Conservation (phyloP, 64 coral and sea anemone species). For the Cladopsammia gracilis region DNA sequence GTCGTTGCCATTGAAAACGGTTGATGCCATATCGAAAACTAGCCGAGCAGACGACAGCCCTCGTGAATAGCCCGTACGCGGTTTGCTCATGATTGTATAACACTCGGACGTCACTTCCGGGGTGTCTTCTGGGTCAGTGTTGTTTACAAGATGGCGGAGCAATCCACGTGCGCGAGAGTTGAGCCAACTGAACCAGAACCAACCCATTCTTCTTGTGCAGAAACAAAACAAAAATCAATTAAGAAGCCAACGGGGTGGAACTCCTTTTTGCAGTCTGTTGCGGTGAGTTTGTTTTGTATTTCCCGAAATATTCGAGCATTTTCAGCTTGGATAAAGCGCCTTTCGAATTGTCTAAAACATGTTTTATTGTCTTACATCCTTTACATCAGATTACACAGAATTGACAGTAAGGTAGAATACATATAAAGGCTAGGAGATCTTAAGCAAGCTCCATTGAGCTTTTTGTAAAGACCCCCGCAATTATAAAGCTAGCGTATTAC, state of each 20-base stretch:
- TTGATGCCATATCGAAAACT: not conserved
- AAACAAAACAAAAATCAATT: conserved; percentile 2
- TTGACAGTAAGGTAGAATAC: no score
- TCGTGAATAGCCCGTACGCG: not conserved
- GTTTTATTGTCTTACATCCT: no score
- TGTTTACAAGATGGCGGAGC: conserved; percentile 7
- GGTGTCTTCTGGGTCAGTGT: not conserved
- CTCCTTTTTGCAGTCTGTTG: not conserved
- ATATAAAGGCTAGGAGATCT: no score
- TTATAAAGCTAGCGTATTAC: no score
- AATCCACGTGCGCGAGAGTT: not conserved
- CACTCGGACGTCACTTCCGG: not conserved
- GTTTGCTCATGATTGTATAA: not conserved
- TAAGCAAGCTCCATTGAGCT: no score
- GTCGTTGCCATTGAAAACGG: not conserved
- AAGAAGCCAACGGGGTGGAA: conserved; percentile 11
- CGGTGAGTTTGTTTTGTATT: conserved; percentile 8
- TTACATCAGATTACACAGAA: no score
- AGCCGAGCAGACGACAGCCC: not conserved
- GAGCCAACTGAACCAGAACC: not conserved
- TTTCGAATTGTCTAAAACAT: not conserved
- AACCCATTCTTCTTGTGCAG: not conserved
- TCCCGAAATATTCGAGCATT: not conserved
- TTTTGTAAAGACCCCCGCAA: no score
- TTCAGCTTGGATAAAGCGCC: not conserved